Conservation (phyloP, 2,888 invertebrate species). For the Zygogramma bicolorata region DNA sequence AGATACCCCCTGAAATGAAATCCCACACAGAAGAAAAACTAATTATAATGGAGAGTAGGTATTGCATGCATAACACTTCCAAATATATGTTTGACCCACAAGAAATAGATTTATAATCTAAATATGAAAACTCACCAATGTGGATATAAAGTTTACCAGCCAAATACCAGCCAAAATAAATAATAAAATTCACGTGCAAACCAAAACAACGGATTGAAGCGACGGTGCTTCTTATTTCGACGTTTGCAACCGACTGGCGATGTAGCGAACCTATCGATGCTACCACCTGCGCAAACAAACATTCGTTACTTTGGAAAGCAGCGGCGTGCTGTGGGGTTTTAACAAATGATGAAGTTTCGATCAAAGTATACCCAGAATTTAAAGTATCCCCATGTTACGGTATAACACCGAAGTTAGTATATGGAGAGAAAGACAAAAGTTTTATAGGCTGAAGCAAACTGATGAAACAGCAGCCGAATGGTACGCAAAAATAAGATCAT, state of each 20-base stretch:
- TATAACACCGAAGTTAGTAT: background rate
- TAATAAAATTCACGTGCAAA: background rate
- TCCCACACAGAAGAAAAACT: background rate
- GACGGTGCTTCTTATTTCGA: background rate
- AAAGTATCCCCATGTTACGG: background rate
- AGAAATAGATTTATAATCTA: constrained; percentile 18
- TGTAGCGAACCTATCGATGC: background rate
- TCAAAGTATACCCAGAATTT: background rate
- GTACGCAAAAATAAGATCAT: background rate
- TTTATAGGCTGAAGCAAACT: background rate
- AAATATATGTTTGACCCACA: background rate
- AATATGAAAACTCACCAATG: constrained; percentile 43
- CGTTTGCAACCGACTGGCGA: background rate
- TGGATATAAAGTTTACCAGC: background rate
- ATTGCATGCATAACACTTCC: background rate
- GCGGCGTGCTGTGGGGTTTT: background rate
- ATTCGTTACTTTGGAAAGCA: background rate
- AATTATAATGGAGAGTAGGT: background rate
- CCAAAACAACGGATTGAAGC: background rate
- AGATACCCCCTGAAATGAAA: background rate
- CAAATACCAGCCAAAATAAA: background rate
- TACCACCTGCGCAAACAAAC: background rate
- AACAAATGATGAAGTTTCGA: background rate
- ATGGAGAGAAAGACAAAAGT: background rate
- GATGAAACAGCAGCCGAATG: background rate